phyloP scores from a whole-genome alignment of 2,888 invertebrate species.

The Crioceris asparagi region DNA sequence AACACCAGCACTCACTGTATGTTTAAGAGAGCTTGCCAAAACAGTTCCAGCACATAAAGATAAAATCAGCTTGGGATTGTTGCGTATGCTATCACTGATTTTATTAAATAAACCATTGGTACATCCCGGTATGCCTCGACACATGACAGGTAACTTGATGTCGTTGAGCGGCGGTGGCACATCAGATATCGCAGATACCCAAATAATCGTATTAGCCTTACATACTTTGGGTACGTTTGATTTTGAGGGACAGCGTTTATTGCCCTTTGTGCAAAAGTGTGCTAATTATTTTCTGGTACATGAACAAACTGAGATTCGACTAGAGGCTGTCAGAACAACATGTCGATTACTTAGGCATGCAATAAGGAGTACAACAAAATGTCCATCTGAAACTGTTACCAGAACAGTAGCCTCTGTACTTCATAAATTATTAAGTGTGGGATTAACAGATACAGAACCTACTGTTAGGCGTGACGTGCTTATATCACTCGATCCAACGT shows the following conservation, averaged over 20 bases:
- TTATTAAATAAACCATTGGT: conserved; percentile 78
- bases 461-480: conserved; percentile 91
- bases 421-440: conserved; percentile 80
- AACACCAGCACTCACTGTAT: conserved; percentile 81
- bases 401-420: conserved; percentile 85
- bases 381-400: conserved; percentile 73
- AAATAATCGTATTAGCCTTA: conserved; percentile 81
- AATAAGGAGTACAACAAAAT: conserved; percentile 48
- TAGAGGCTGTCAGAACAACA: conserved; percentile 92
- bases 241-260: conserved; percentile 83
- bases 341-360: conserved; percentile 80
- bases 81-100: conserved; percentile 84
- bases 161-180: conserved; percentile 35
- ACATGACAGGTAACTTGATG: conserved; percentile 41
- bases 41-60: conserved; percentile 75
- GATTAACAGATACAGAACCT: conserved; percentile 91
- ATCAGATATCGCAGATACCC: conserved; percentile 57
- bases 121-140: conserved; percentile 69
- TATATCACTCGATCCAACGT: conserved; percentile 79
- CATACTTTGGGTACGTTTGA: conserved; percentile 77
- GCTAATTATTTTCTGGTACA: conserved; percentile 85
- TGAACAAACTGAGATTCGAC: conserved; percentile 73
- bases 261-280: conserved; percentile 86
- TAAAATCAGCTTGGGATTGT: conserved; percentile 85
- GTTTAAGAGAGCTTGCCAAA: conserved; percentile 79